Evolutionary conservation across 35 echinoderm and acorn worm species (phyloP), one percentile per base, ranked within the genome.

Genomic region (Acanthaster planci): DNA sequence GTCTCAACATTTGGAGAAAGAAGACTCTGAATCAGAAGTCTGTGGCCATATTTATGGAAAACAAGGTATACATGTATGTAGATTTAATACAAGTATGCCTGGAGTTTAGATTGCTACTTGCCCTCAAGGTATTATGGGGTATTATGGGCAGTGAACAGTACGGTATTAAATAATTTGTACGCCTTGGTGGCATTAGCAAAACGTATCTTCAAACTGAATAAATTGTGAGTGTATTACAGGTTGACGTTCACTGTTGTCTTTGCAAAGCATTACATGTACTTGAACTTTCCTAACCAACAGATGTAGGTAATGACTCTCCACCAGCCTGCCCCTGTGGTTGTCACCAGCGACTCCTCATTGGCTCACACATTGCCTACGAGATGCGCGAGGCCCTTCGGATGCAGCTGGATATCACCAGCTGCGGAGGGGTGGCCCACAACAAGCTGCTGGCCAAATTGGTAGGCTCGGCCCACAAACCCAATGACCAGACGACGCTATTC

Each of bases 391-490:
- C 82, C 4, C 37, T 97, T 5, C 40, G 76, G 57, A 40, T 32
- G 31, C 57, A 82, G 52, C 60, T 97, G 5, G 94, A 87, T 55
- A 37, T 97, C 52, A 97, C 94, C 47, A 86, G 94, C 40, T 97
- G 94, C 93, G 94, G 90, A 19, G 94, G 94, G 3, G 76, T 97
- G 31, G 87, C 94, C 12, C 88, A 88, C 38, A 97, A 97, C 58
- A 97, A 97, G 86, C 57, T 97, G 5, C 44, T 97, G 56, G 90
- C 94, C n/a, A 97, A 97, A 40, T 80, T 97, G 55, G 94, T 92
- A 23, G 94, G 90, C 9, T 83, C 77, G 27, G 54, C 85, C 15
- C 82, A 93, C 76, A 97, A 97, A 59, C 94, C 94, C 58, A 97
- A 97, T 47, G 83, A 97, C 80, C 94, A 97, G 84, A 97, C 94